Evolutionary conservation across 2,113 vertebrate genomes (phyloP).

Genomic region (Esox niger): DNA sequence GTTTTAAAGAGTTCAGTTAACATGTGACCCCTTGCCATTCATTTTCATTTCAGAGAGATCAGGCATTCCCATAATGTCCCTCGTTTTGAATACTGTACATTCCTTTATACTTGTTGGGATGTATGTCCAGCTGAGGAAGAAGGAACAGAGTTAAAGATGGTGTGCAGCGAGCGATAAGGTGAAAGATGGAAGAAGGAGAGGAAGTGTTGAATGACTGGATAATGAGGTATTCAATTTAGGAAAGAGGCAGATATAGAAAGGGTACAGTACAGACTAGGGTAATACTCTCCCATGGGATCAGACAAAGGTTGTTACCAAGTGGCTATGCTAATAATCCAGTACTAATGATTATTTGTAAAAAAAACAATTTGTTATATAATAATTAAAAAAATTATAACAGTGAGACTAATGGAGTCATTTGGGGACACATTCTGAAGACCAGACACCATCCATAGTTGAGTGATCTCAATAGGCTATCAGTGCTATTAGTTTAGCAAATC

Average conservation of each 20-base stretch:
- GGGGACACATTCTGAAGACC: conserved; percentile 23
- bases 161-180: not conserved
- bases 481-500: conserved; percentile 34
- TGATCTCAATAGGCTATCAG: conserved; percentile 38
- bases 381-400: conserved; percentile 30
- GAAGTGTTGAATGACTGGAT: conserved; percentile 41
- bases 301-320: conserved; percentile 41
- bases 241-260: conserved; percentile 48
- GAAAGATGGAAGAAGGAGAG: conserved; percentile 1
- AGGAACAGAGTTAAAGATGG: too few relatives aligned
- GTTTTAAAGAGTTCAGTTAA: too few relatives aligned
- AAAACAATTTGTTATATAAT: too few relatives aligned
- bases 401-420: conserved; percentile 49
- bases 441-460: conserved; percentile 12
- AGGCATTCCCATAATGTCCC: too few relatives aligned
- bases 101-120: not conserved
- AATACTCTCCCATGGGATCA: conserved; percentile 43
- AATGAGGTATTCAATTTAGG: conserved; percentile 52
- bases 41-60: too few relatives aligned
- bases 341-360: conserved; percentile 56
- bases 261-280: conserved; percentile 33
- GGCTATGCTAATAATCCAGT: conserved; percentile 51
- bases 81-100: too few relatives aligned
- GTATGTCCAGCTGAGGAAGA: too few relatives aligned
- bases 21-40: too few relatives aligned